Evolutionary conservation across 2,888 invertebrate species (phyloP).

Genomic region (Stomorhina lunata): DNA sequence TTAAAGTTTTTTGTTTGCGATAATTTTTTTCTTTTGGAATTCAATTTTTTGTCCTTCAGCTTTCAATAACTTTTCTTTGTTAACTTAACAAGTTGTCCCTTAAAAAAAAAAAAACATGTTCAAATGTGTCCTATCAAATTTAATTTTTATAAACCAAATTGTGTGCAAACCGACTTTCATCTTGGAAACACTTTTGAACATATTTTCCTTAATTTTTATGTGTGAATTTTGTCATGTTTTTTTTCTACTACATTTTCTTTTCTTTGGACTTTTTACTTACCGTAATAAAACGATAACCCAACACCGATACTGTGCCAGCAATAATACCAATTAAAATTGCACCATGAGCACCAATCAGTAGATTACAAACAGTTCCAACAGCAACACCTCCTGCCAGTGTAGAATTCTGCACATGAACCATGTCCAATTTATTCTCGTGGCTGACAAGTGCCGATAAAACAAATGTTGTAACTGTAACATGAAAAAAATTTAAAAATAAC

Average conservation of each 20-base stretch:
- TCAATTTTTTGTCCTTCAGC: too few species aligned
- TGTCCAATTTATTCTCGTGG: constrained; percentile 88
- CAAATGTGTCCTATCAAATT: too few species aligned
- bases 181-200: not conserved
- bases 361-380: constrained; percentile 90
- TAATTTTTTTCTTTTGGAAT: too few species aligned
- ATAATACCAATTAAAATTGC: constrained; percentile 89
- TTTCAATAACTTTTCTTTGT: too few species aligned
- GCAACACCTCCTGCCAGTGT: constrained; percentile 96
- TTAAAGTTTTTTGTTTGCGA: too few species aligned
- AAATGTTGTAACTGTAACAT: constrained; percentile 86
- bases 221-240: not conserved
- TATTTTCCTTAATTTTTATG: not conserved
- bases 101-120: too few species aligned
- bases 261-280: constrained; percentile 80
- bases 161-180: too few species aligned
- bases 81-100: too few species aligned
- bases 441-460: constrained; percentile 89
- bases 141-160: too few species aligned
- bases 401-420: constrained; percentile 97
- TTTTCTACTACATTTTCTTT: not conserved
- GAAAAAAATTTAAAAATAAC: constrained; percentile 3
- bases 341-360: constrained; percentile 91
- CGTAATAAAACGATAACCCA: constrained; percentile 89
- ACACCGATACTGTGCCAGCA: constrained; percentile 89